phyloP scores from a whole-genome alignment of 2,797 vertebrate species.

The Limosa lapponica region DNA sequence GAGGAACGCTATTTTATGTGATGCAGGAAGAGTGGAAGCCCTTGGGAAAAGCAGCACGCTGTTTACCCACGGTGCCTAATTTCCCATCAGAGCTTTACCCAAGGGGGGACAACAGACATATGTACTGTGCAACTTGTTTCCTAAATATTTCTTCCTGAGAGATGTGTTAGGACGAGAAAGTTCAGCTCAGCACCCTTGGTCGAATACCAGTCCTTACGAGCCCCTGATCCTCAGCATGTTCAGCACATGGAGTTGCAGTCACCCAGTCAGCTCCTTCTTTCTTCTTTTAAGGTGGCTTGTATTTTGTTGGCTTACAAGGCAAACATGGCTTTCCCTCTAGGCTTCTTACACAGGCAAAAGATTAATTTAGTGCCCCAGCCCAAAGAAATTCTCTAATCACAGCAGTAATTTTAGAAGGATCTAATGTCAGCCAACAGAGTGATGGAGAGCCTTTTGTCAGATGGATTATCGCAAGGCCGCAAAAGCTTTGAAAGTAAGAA shows the following conservation, averaged over 20 bases:
- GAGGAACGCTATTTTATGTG: neutral
- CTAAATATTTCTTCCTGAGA: neutral
- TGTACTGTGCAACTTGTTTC: neutral
- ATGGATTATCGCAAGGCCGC: neutral
- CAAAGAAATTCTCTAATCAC: neutral
- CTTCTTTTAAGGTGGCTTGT: neutral
- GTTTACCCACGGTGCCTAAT: neutral
- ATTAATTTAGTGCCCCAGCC: neutral
- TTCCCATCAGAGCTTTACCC: neutral
- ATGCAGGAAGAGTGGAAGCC: neutral
- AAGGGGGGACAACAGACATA: neutral
- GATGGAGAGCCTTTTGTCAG: neutral
- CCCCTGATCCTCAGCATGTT: neutral
- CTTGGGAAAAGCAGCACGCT: accelerated
- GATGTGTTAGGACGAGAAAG: neutral
- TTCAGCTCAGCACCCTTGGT: neutral
- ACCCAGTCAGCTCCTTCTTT: neutral
- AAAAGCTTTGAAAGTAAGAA: neutral
- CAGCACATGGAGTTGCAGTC: neutral
- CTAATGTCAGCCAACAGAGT: neutral
- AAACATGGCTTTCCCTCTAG: neutral
- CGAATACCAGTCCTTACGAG: neutral
- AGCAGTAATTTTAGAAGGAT: neutral
- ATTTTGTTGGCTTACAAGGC: neutral
- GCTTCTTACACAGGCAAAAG: neutral